These are phyloP conservation scores for Ladona fulva DNA, from an alignment of 1,140 invertebrate species.

Conservation along the genomic window DNA sequence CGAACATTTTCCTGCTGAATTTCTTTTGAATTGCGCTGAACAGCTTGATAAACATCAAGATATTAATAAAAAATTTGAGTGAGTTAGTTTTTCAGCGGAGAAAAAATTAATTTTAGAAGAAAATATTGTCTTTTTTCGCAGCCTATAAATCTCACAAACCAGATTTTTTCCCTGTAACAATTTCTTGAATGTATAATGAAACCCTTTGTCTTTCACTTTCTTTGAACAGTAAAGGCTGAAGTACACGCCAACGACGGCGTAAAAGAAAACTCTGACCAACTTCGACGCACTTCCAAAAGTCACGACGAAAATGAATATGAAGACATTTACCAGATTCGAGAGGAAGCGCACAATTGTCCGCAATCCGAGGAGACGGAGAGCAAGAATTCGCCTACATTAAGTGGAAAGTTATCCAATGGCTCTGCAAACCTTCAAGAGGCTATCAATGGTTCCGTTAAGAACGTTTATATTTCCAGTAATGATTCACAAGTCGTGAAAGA, in stretches of 20 bases:
- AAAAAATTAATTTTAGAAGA: no score
- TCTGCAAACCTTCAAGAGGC: constrained; percentile 29
- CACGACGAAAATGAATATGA: constrained; percentile 59
- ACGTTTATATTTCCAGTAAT: constrained; percentile 56
- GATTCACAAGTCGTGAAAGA: constrained; percentile 21
- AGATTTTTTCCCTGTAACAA: no score
- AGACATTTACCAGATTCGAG: constrained; percentile 58
- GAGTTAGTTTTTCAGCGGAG: no score
- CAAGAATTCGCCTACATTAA: neutral
- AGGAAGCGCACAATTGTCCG: constrained; percentile 36
- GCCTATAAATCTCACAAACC: no score
- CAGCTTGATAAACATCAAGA: no score
- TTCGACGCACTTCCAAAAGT: constrained; percentile 15
- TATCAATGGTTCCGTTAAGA: constrained; percentile 48
- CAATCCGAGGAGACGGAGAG: constrained; percentile 16
- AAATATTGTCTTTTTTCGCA: no score
- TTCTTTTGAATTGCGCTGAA: no score
- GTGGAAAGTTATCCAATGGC: neutral
- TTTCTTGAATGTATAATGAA: no score
- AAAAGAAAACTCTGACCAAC: constrained; percentile 43
- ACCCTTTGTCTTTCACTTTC: no score
- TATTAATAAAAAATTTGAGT: no score
- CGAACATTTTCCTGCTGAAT: no score
- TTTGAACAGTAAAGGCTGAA: constrained; percentile 48
- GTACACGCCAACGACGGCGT: constrained; percentile 52